Conservation (phyloP, 2,888 invertebrate genomes). For the Mamestra brassicae region DNA sequence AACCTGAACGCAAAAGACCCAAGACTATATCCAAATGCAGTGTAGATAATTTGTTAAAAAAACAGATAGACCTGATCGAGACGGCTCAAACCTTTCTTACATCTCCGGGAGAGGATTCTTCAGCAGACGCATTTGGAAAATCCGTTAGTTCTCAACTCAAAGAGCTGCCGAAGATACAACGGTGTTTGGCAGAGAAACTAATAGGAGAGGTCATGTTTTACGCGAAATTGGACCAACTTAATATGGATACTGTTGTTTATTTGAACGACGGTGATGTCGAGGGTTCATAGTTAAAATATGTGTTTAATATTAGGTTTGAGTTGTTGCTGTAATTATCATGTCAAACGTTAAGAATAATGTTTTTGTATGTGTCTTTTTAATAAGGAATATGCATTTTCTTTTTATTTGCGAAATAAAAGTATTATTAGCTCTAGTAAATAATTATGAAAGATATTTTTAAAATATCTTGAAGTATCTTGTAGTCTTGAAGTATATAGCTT, state of each 20-base stretch:
- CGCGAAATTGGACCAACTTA: slow-evolving; percentile 33
- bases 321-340: not conserved
- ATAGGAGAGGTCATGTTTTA: slow-evolving; percentile 31
- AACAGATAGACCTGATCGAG: slow-evolving; percentile 2
- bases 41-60: slow-evolving; percentile 4
- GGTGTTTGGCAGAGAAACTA: slow-evolving; percentile 26
- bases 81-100: not conserved
- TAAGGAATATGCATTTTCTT: too few relatives aligned
- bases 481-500: too few relatives aligned
- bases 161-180: slow-evolving; percentile 18
- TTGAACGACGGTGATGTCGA: slow-evolving; percentile 14
- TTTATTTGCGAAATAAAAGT: too few relatives aligned
- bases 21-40: slow-evolving; percentile 1
- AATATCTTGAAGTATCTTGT: too few relatives aligned
- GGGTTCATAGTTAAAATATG: not conserved
- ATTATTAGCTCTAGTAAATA: too few relatives aligned
- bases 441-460: too few relatives aligned
- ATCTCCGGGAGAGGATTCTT: not conserved
- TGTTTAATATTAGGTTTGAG: not conserved
- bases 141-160: slow-evolving; percentile 18
- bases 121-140: slow-evolving; percentile 20
- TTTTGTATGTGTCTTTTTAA: not conserved
- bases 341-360: not conserved
- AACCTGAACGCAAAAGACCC: slow-evolving; percentile 11
- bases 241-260: slow-evolving; percentile 14